Evolutionary conservation across 2,888 invertebrate genomes (phyloP), one percentile per base, ranked within the genome.

Genomic region (Callinectes sapidus): DNA sequence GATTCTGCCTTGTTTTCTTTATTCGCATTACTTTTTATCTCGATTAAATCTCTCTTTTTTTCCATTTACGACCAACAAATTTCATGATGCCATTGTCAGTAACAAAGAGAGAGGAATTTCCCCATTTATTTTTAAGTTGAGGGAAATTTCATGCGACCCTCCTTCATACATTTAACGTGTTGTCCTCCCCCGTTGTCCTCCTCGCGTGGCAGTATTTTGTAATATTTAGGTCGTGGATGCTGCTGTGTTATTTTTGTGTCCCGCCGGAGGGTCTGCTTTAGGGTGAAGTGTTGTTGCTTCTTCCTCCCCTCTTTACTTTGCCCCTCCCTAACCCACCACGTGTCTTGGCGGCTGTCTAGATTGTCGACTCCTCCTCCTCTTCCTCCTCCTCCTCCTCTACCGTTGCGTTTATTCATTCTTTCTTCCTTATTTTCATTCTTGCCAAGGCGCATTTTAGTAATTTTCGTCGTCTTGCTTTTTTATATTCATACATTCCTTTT

Each of bases 331-430:
- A 3, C 71, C 71, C 10, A 28, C 71, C 23, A 5, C 32, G 14
- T 81, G 81, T 81, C 81, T 35, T 81, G 81, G 32, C 35, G 81
- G 81, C 35, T 81, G 81, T 81, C 81, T 35, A 35, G 81, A 35
- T 35, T 81, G 81, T 81, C 81, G 14, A 16, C 35, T 16, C 35
- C 2, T 35, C 16, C 81, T 35, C 81, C 13, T 35, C 35, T 35
- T 16, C 35, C 35, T 81, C 5, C 81, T 16, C 81, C 35, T n/a
- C 81, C 16, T 14, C 32, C 35, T 35, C 35, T 35, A 13, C 3
- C 81, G n/a, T 71, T 28, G 71, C n/a, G n/a, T 71, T 71, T n/a
- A 71, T 28, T n/a, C n/a, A 23, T 71, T 10, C 71, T 71, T 28
- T n/a, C 71, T 71, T 28, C 71, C 71, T 71, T n/a, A 71, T 71